Base-by-base conservation (phyloP, 1,140 invertebrate genomes). In the Campodea augens region DNA sequence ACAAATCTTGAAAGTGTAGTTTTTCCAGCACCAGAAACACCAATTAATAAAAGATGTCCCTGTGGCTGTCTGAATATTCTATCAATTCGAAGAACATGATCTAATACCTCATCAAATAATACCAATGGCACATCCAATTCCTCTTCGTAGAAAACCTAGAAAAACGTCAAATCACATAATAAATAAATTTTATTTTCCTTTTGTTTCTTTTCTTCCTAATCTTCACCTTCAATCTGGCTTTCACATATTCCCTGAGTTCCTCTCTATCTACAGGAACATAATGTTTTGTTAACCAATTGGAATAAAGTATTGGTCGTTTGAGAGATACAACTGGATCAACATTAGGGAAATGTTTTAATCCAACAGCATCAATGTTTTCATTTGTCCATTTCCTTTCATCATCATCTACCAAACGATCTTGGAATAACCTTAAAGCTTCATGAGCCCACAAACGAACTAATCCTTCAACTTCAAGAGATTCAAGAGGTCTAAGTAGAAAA, bases 21-120 rank as follows among this genome's bases (percentile, higher is more conserved):
- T 68, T 99, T 99, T 44, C 95, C 96, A 49, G 93, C 88, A 25
- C 96, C 96, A 50, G 91, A 92, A 1, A 95, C 89, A 54, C 92
- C 92, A 58, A 99, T 98, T 0, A 99, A 69, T 48, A 99, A 66
- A 44, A 98, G 61, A 65, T 99, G 95, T 42, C 91, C 91, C 61
- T 98, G 96, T 10, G 96, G 93, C 66, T 99, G 96, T 39, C 95
- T 70, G 74, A 98, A 98, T 53, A 99, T 98, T 59, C 96, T 72
- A 68, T 99, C 96, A 58, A 99, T 99, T 52, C 96, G 72, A 27
- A 99, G 64, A 23, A 98, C 93, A 64, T 99, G 96, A 58, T 99
- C 96, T 7, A 99, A 63, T 27, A 99, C 93, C 68, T 99, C 93
- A 62, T 99, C 92, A 63, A 98, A 99, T 1, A 99, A 67, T 23